Evolutionary conservation across 2,113 vertebrate species (phyloP).

Genomic region (Lutjanus erythropterus): DNA sequence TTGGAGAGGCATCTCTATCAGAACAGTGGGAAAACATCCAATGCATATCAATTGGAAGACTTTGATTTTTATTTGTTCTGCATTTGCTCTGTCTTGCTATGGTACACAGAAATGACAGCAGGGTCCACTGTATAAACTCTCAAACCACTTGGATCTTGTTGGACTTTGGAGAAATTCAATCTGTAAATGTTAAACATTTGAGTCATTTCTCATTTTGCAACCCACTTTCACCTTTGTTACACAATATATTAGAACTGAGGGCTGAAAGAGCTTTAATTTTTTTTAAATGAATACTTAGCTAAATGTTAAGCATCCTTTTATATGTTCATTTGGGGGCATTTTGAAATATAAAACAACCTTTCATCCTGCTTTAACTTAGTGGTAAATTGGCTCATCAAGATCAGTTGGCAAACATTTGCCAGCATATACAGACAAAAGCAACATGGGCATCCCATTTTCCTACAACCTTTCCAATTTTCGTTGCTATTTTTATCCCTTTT

Average conservation of each 20-base stretch:
- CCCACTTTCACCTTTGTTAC: background rate
- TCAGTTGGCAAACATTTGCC: conserved; percentile 9
- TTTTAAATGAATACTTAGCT: background rate
- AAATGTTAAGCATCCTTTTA: background rate
- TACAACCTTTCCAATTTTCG: background rate
- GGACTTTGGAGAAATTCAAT: conserved; percentile 53
- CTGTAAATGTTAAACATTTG: conserved; percentile 59
- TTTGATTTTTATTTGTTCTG: conserved; percentile 80
- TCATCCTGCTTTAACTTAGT: background rate
- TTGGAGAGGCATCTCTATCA: conserved; percentile 80
- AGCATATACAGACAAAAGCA: background rate
- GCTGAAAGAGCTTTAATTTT: background rate
- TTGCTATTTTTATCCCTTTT: conserved; percentile 6
- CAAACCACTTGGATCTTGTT: conserved; percentile 63
- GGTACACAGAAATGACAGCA: conserved; percentile 76
- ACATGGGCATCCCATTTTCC: background rate
- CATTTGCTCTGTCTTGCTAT: conserved; percentile 71
- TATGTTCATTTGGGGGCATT: background rate
- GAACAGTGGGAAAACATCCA: conserved; percentile 75
- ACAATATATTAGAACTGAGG: background rate
- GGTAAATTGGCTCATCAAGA: conserved; percentile 1
- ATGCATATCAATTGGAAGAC: conserved; percentile 79
- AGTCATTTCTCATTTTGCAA: conserved; percentile 36
- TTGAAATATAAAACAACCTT: background rate
- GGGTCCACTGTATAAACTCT: conserved; percentile 72